Evolutionary conservation across 23 tunicate species (phyloP), one percentile per base, ranked within the genome.

Genomic region (Styela plicata): DNA sequence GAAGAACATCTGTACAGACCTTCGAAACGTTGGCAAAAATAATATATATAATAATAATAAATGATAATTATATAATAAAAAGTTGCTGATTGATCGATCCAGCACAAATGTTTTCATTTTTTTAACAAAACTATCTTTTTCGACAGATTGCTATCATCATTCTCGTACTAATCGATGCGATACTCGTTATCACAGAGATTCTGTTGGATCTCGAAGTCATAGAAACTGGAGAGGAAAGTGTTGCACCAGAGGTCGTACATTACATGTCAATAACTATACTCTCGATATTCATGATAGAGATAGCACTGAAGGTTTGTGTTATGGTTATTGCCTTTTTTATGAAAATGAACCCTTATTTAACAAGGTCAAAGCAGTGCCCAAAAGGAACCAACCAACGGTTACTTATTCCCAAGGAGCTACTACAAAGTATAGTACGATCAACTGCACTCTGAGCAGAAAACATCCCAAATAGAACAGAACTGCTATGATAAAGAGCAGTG

Each of bases 201-300:
- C 69, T 91, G 63, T 37, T 91, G 2, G 97, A 91, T 86, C 68
- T 91, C 35, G 57, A 70, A 2, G 66, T 65, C 13, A 73, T 85
- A 17, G 66, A 33, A 25, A 7, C 17, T 17, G 17, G 29, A 19
- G 87, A 78, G 23, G 85, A 70, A 16, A 79, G 85, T 73, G 84
- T 69, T 33, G 69, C 74, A 2, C 87, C 88, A 0, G 85, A 66
- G 30, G 65, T 91, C 20, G 63, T 91, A 21, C 97, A 91, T 86
- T 89, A 85, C 31, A 70, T 86, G 52, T 91, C 97, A 19, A 82
- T 91, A 36, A 73, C 97, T 23, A 91, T 91, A 7, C 79, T 91
- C 61, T 70, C 76, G 23, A 44, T 83, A 1, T 91, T 91, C 63
- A 82, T 91, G 87, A 74, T 91, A 33, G 97, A 91, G 83, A 91